Evolutionary conservation across 2,113 vertebrate genomes (phyloP).

Genomic region (Loxodonta africana): DNA sequence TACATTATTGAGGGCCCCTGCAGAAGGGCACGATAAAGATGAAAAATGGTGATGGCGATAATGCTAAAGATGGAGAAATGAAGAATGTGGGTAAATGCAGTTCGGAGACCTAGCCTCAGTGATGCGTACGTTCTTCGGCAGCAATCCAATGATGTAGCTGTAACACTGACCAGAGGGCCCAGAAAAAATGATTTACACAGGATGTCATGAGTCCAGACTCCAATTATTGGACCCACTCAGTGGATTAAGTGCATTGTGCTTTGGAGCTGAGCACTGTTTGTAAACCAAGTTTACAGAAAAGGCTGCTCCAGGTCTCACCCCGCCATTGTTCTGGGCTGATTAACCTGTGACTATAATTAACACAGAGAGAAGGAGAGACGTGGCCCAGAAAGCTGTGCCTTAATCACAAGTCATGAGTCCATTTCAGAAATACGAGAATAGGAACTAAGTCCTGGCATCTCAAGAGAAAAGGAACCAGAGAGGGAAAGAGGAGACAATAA

Average conservation of each 20-base stretch:
- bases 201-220: neutral
- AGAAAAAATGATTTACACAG: neutral
- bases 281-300: constrained; percentile 39
- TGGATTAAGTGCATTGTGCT: neutral
- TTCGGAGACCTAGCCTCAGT: neutral
- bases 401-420: neutral
- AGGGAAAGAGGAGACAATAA: neutral
- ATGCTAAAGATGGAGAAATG: constrained; percentile 54
- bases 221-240: neutral
- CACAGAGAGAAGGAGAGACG: neutral
- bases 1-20: constrained; percentile 74
- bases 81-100: neutral
- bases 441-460: neutral
- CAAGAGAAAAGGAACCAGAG: neutral
- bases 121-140: neutral
- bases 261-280: constrained; percentile 5
- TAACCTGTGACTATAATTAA: constrained; percentile 34
- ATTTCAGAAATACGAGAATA: constrained; percentile 33
- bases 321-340: neutral
- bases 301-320: neutral
- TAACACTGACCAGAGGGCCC: constrained; percentile 19
- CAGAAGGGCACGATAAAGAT: constrained; percentile 74
- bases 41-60: constrained; percentile 74
- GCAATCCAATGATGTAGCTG: constrained; percentile 50
- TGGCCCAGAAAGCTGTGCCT: neutral